These are phyloP conservation scores for Habroteleia sp. DNA, from an alignment of 2,888 invertebrate genomes.

Conservation along the genomic window DNA sequence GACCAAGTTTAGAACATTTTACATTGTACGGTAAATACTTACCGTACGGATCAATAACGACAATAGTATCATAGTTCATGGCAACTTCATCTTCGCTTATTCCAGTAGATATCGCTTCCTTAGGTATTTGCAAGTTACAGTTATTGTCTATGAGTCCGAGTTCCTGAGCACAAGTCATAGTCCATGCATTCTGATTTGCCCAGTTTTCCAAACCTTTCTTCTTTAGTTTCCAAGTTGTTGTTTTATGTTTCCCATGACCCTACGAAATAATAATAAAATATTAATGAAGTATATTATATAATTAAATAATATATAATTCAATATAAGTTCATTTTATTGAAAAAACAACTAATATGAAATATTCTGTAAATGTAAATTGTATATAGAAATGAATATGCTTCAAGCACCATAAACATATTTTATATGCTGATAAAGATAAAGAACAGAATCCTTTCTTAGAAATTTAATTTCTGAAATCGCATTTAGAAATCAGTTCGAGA, in stretches of 20 bases:
- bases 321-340: too few species aligned
- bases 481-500: too few species aligned
- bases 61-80: slow-evolving; percentile 3
- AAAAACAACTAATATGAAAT: too few species aligned
- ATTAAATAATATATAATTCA: too few species aligned
- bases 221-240: background rate
- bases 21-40: slow-evolving; percentile 9
- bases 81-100: background rate
- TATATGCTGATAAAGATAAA: too few species aligned
- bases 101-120: background rate
- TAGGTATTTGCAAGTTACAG: background rate
- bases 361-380: too few species aligned
- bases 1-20: background rate
- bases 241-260: slow-evolving; percentile 9
- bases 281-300: too few species aligned
- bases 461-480: too few species aligned
- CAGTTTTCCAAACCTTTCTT: slow-evolving; percentile 14
- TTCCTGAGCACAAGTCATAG: slow-evolving; percentile 17
- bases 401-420: too few species aligned
- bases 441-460: too few species aligned
- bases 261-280: slow-evolving; percentile 8
- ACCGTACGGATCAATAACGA: slow-evolving; percentile 18
- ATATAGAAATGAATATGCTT: too few species aligned
- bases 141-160: slow-evolving; percentile 10
- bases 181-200: slow-evolving; percentile 28